Evolutionary conservation across 1,140 invertebrate genomes (phyloP).

Genomic region (Drosophila watanabei): DNA sequence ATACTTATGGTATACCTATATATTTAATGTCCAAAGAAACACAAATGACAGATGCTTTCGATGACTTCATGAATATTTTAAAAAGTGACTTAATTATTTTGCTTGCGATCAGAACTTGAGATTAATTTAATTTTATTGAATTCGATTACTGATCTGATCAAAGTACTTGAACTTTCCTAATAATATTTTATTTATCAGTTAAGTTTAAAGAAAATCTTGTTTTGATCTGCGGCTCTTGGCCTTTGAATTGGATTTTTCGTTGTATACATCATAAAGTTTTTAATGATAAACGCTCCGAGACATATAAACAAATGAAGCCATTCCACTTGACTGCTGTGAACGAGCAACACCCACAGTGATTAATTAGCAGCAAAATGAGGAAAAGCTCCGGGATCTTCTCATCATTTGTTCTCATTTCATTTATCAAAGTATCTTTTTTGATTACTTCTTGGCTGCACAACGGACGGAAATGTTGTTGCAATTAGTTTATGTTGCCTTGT

Average conservation of each 20-base stretch:
- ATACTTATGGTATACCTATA: not conserved
- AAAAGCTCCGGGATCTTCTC: not conserved
- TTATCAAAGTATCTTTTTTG: constrained; percentile 60
- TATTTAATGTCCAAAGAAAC: constrained; percentile 11
- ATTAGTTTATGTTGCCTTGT: constrained; percentile 63
- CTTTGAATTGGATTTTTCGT: constrained; percentile 27
- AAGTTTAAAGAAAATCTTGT: constrained; percentile 13
- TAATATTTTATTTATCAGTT: not conserved
- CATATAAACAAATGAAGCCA: constrained; percentile 34
- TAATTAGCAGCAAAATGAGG: constrained; percentile 28
- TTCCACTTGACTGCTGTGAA: constrained; percentile 5
- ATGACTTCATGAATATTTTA: constrained; percentile 49
- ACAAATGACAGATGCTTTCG: constrained; percentile 14
- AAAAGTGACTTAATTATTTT: not conserved
- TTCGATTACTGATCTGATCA: constrained; percentile 17
- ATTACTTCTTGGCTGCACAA: constrained; percentile 29
- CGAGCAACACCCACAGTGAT: constrained; percentile 16
- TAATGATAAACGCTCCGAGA: constrained; percentile 5
- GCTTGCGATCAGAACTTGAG: not conserved
- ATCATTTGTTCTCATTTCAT: constrained; percentile 52
- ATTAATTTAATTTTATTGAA: constrained; percentile 8
- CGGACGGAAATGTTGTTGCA: constrained; percentile 51
- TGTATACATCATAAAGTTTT: constrained; percentile 1
- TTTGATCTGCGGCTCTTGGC: constrained; percentile 37
- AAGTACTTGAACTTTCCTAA: constrained; percentile 4